Evolutionary conservation across 1,140 invertebrate species (phyloP), one percentile per base, ranked within the genome.

Genomic region (Luehdorfia chinensis): DNA sequence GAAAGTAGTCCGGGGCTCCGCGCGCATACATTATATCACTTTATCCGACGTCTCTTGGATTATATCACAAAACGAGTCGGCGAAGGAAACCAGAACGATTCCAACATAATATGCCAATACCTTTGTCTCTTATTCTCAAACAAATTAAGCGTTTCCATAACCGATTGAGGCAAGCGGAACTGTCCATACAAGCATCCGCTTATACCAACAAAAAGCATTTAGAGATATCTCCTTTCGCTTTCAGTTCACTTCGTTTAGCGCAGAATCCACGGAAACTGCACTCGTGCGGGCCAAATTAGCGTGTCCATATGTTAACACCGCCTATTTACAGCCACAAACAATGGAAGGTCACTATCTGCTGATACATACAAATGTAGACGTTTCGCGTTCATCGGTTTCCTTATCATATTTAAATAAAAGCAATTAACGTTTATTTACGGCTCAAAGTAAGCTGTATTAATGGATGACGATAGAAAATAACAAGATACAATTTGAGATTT

Each of bases 21-120:
- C 50, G 51, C 69, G 74, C 68, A 77, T 79, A 72, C 68, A 79
- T 85, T 83, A 83, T 85, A 85, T 85, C 78, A 84, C 64, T 73
- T 70, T 68, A 79, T 75, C 66, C 64, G 68, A 53, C 60, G 50
- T 50, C 55, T 63, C 46, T n/a, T n/a, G 62, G 65, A 72, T 85
- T 85, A 83, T 83, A 79, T 85, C 78, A 43, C 34, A 19, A 9
- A 1, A 9, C 18, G 2, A 21, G 2, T 21, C 18, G n/a, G 9
- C 18, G 9, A 37, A 37, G 14, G 8, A 33, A 33, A 33, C 15
- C 15, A 33, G 7, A 16, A 33, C 14, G n/a, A n/a, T n/a, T n/a
- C n/a, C 16, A 1, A 9, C 2, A 33, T 4, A 33, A 18, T 0
- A 2, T 15, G 14, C 16, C n/a, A 33, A 33, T 16, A 9, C 14